These are phyloP conservation scores for Epizoanthus stellaris DNA, from an alignment of 92 coral and sea anemone species.

Conservation along the genomic window DNA sequence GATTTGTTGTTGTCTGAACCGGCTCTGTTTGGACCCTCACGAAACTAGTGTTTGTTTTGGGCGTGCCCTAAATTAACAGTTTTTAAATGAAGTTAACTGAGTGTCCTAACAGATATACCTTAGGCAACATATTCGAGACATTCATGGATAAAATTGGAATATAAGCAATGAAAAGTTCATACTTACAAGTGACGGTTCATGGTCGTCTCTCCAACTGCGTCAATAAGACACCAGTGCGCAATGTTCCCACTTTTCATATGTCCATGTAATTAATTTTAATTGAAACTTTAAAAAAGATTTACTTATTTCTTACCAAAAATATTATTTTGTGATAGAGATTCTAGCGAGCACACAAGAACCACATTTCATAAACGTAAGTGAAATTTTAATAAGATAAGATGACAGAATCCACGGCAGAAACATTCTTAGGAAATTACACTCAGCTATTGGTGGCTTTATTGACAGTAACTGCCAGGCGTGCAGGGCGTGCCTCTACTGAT, in stretches of 20 bases:
- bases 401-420: slow-evolving; percentile 7
- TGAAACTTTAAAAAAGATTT: too few species aligned
- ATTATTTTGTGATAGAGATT: not conserved
- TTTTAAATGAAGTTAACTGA: not conserved
- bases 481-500: too few species aligned
- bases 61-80: too few species aligned
- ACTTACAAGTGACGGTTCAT: slow-evolving; percentile 22
- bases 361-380: not conserved
- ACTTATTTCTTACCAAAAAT: not conserved
- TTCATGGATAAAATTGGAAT: not conserved
- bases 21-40: too few species aligned
- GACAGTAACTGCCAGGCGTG: slow-evolving; percentile 25
- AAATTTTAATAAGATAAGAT: slow-evolving; percentile 39
- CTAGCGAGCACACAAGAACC: not conserved
- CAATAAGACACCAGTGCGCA: not conserved
- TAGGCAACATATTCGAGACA: too few species aligned
- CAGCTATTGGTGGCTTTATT: slow-evolving; percentile 35
- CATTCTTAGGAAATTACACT: slow-evolving; percentile 14
- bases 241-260: not conserved
- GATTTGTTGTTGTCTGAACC: too few species aligned
- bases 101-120: not conserved
- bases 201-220: not conserved
- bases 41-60: too few species aligned
- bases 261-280: not conserved
- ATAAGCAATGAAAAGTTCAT: not conserved